Conservation (phyloP, 2,888 invertebrate species). For the Uloborus plumipes region DNA sequence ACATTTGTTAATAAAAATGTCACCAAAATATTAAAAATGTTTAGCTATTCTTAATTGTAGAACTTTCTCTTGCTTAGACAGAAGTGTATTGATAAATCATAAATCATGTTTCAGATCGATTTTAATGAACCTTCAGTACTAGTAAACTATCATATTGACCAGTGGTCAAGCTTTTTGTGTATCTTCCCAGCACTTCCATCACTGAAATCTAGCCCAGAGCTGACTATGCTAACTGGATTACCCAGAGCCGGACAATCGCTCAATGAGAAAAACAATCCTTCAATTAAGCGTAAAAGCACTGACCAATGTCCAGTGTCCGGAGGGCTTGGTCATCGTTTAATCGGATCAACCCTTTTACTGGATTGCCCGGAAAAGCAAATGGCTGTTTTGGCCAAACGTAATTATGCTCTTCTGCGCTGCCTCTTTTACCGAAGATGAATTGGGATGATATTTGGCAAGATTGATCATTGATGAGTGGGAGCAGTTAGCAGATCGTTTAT, state of each 20-base stretch:
- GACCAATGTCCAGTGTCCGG: constrained; percentile 59
- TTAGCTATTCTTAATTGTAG: too few species aligned
- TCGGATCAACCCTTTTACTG: constrained; percentile 48
- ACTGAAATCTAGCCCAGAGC: constrained; percentile 26
- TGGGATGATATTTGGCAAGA: background rate
- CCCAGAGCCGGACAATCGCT: constrained; percentile 49
- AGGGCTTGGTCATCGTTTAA: constrained; percentile 42
- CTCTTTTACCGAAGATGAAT: constrained; percentile 16
- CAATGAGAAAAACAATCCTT: constrained; percentile 63
- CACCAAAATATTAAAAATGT: too few species aligned
- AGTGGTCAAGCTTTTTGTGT: constrained; percentile 37
- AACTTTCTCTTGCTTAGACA: too few species aligned
- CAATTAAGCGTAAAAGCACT: constrained; percentile 62
- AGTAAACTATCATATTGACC: constrained; percentile 29
- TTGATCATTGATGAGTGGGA: too few species aligned
- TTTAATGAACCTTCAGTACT: background rate
- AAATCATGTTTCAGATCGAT: too few species aligned
- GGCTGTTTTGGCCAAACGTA: constrained; percentile 52
- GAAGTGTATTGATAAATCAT: too few species aligned
- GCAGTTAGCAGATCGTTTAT: too few species aligned
- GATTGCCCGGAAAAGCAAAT: constrained; percentile 15
- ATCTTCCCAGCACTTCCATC: constrained; percentile 36
- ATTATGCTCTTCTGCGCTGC: constrained; percentile 27
- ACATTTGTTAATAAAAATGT: too few species aligned
- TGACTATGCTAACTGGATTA: constrained; percentile 36